phyloP scores from a whole-genome alignment of 2,888 invertebrate genomes.

The Drosophila ustulata region DNA sequence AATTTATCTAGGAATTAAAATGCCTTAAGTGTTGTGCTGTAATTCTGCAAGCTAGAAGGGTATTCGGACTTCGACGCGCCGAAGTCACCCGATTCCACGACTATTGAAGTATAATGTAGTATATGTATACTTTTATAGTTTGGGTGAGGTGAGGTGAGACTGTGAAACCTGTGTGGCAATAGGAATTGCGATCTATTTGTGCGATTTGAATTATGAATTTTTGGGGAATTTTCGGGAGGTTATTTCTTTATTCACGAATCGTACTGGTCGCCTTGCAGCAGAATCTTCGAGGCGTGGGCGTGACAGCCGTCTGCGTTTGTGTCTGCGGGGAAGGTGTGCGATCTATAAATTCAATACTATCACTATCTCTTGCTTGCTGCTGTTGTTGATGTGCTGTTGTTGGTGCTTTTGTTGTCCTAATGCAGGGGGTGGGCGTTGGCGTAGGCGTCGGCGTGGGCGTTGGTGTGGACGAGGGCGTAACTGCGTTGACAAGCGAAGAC shows the following conservation, averaged over 20 bases:
- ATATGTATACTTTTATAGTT: conserved; percentile 2
- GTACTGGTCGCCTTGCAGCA: conserved; percentile 57
- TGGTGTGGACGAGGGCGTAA: conserved; percentile 33
- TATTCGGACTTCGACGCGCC: conserved; percentile 2
- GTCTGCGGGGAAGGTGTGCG: conserved; percentile 83
- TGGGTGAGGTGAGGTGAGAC: conserved; percentile 8
- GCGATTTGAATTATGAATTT: conserved; percentile 17
- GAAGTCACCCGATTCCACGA: conserved; percentile 2
- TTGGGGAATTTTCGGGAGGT: not conserved
- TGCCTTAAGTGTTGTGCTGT: too few relatives aligned
- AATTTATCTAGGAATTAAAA: too few relatives aligned
- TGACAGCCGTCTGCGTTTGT: conserved; percentile 18
- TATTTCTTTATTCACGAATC: conserved; percentile 38
- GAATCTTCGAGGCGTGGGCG: conserved; percentile 50
- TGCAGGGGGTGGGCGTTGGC: conserved; percentile 5
- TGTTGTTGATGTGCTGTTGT: not conserved
- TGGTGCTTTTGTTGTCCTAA: conserved; percentile 30
- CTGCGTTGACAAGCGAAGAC: conserved; percentile 29
- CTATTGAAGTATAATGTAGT: not conserved
- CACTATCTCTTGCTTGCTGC: conserved; percentile 65
- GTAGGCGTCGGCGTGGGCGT: conserved; percentile 32
- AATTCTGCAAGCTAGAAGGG: not conserved
- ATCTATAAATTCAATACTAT: conserved; percentile 84
- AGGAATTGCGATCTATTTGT: conserved; percentile 18
- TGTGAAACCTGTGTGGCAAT: conserved; percentile 59